phyloP scores from a whole-genome alignment of 2,113 vertebrate species.

The Psophia crepitans region DNA sequence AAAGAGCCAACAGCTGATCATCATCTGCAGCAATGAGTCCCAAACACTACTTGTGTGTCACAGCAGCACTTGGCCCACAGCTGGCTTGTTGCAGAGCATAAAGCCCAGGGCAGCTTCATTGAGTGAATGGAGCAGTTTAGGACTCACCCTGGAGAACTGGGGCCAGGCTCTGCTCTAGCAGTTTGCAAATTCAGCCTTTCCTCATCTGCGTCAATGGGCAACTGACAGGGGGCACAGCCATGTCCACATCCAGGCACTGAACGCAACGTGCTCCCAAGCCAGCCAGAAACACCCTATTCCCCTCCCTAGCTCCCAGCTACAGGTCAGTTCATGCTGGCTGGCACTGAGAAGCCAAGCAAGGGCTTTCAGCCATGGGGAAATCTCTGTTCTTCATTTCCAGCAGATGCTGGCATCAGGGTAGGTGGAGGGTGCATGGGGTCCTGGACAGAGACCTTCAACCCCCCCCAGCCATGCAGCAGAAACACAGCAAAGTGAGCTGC shows the following conservation, averaged over 20 bases:
- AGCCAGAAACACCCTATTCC: not conserved
- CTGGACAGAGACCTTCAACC: not conserved
- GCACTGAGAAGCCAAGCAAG: not conserved
- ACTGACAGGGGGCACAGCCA: rapidly evolving
- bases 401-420: not conserved
- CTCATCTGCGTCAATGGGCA: not conserved
- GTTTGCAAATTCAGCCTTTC: not conserved
- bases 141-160: not conserved
- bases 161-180: not conserved
- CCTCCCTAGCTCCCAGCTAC: not conserved
- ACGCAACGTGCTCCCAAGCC: not conserved
- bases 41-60: rapidly evolving
- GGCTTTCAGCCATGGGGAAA: not conserved
- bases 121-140: not conserved
- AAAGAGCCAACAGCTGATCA: not conserved
- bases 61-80: not conserved
- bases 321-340: not conserved
- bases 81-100: not conserved
- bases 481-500: not conserved
- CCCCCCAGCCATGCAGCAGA: not conserved
- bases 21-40: not conserved
- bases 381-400: not conserved
- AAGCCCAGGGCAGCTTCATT: not conserved
- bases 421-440: not conserved
- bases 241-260: not conserved